Evolutionary conservation across 2,113 vertebrate genomes (phyloP).

Genomic region (Psettodes erumei): DNA sequence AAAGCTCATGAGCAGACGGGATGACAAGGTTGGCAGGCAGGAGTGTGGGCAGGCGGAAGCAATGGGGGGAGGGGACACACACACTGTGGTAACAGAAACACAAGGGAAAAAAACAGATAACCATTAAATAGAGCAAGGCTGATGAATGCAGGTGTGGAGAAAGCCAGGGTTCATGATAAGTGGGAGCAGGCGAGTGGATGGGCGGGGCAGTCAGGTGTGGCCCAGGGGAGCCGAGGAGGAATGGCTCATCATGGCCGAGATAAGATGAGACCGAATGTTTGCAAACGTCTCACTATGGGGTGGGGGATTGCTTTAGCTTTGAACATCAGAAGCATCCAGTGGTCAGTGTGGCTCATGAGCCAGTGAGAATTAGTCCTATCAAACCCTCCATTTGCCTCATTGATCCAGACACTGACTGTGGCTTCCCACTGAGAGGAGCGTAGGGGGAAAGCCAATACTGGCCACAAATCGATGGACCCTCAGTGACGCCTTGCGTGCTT

Average conservation of each 20-base stretch:
- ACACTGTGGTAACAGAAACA: too few relatives aligned
- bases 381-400: conserved; percentile 57
- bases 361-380: conserved; percentile 56
- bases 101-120: neutral
- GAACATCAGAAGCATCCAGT: conserved; percentile 33
- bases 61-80: too few relatives aligned
- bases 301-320: neutral
- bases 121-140: neutral
- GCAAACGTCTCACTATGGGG: conserved; percentile 3
- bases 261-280: conserved; percentile 12
- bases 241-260: too few relatives aligned
- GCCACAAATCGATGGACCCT: conserved; percentile 61
- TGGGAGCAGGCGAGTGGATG: neutral
- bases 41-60: neutral
- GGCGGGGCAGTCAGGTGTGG: neutral
- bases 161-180: neutral
- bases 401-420: conserved; percentile 49
- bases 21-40: too few relatives aligned
- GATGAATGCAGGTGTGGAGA: neutral
- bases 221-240: neutral
- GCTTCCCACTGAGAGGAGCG: conserved; percentile 6
- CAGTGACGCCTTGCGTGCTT: conserved; percentile 37
- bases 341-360: conserved; percentile 32
- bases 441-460: conserved; percentile 36
- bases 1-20: too few relatives aligned